Evolutionary conservation across 2,113 vertebrate genomes (phyloP).

Genomic region (Microtus ochrogaster): DNA sequence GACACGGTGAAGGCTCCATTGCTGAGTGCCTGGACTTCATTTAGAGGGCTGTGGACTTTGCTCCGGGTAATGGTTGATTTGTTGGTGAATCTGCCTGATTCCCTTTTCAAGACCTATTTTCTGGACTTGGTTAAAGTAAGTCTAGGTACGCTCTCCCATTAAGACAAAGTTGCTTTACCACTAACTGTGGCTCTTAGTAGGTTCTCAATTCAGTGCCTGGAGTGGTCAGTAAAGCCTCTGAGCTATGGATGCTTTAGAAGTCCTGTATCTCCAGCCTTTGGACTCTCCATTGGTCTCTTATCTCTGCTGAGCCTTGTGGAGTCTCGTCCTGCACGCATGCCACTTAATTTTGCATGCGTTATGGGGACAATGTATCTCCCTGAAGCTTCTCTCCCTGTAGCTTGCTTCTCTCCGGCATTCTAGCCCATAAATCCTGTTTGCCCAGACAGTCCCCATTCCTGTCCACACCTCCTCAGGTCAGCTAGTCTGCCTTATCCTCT

Average conservation of each 20-base stretch:
- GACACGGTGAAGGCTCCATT: neutral
- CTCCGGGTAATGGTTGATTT: neutral
- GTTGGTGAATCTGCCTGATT: neutral
- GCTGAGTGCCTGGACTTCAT: neutral
- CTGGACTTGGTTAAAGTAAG: neutral
- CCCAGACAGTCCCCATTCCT: neutral
- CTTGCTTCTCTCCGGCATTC: neutral
- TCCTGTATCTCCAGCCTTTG: neutral
- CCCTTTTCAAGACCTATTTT: neutral
- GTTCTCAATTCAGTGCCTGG: neutral
- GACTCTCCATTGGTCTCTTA: neutral
- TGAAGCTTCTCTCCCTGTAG: neutral
- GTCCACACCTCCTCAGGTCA: neutral
- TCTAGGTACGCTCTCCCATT: neutral
- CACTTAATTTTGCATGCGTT: neutral
- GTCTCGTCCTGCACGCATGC: neutral
- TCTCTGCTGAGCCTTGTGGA: neutral
- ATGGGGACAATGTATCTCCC: neutral
- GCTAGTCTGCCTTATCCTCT: neutral
- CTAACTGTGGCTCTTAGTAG: neutral
- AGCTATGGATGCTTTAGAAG: neutral
- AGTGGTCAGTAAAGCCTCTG: neutral
- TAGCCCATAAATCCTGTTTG: neutral
- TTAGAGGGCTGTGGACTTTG: neutral
- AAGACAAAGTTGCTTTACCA: constrained; percentile 6